Evolutionary conservation across 2,113 vertebrate species (phyloP), one percentile per base, ranked within the genome.

Genomic region (Actenoides hombroni): DNA sequence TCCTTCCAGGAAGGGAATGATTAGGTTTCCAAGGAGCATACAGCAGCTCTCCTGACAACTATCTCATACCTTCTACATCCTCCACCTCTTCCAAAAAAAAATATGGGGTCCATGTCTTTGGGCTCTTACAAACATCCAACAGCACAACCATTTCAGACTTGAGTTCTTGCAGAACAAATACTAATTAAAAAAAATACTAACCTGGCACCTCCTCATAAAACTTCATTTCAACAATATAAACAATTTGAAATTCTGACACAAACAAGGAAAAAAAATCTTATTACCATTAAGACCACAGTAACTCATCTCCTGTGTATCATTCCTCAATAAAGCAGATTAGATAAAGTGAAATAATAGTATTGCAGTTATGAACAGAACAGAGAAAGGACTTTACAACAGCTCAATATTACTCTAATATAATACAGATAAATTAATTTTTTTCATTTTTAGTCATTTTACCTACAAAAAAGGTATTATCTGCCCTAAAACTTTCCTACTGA

Each of bases 61-160:
- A 73, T 8, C 17, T 46, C 35, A 15, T 9, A 37, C 31, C 29
- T 70, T 35, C 54, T 46, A 9, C 28, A 40, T 56, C 40, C 28
- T 83, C 17, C 44, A 24, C 16, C 9, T 53, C 46, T 17, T 53
- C 3, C 4, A 48, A 46, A 76, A 85, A 76, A 85, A 26, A 56
- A 2, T 2, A 12, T 0, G 4, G 3, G 14, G 11, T 44, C 17
- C 13, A 0, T 15, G 51, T 18, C 61, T 74, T 40, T 18, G 21
- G 10, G 21, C 10, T 54, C 53, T 83, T 18, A 29, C 16, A 25
- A 67, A 56, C 33, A 61, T 10, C 24, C 54, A 78, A n/a, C 14
- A 40, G 8, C 48, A 57, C 46, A 68, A 42, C 5, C 73, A 39
- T 19, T n/a, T 49, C 80, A 79, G n/a, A 37, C 21, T 53, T 26